A percentile compares a stretch with the other conserved stretches of the same genome.
phyloP scores from a whole-genome alignment of 2,888 invertebrate species.

The Calameuta pallipes region DNA sequence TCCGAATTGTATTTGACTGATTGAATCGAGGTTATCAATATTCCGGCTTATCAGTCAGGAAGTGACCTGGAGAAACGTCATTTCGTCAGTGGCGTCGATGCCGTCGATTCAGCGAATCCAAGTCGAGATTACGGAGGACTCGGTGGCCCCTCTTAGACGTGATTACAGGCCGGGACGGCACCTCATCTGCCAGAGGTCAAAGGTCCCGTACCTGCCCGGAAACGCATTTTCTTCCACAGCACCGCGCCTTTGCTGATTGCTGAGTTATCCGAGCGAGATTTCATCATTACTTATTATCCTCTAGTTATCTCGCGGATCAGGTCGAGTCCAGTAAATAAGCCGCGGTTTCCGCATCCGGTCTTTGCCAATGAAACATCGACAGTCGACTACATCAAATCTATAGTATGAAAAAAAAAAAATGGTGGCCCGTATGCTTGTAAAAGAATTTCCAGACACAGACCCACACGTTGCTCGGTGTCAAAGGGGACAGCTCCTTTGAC shows the following conservation, averaged over 20 bases:
- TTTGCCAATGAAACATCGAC: too few relatives aligned
- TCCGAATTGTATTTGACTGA: too few relatives aligned
- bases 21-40: too few relatives aligned
- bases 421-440: too few relatives aligned
- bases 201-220: constrained; percentile 56
- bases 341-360: too few relatives aligned
- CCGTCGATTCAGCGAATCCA: constrained; percentile 26
- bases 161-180: constrained; percentile 57
- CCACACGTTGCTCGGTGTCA: background rate
- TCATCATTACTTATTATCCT: too few relatives aligned
- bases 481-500: constrained; percentile 25
- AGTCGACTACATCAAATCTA: too few relatives aligned
- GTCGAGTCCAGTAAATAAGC: too few relatives aligned
- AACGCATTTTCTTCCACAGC: constrained; percentile 49
- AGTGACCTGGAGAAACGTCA: background rate
- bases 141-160: constrained; percentile 45
- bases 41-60: too few relatives aligned
- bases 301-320: too few relatives aligned
- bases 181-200: constrained; percentile 56
- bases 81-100: background rate
- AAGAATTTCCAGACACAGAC: too few relatives aligned
- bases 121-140: constrained; percentile 39
- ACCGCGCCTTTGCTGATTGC: background rate
- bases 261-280: background rate
- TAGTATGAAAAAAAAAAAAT: too few relatives aligned